Percentiles rank a stretch among this genome's conserved stretches.
These are phyloP conservation scores for Pristionchus mayeri DNA, from an alignment of 2,888 invertebrate species.

Conservation along the genomic window DNA sequence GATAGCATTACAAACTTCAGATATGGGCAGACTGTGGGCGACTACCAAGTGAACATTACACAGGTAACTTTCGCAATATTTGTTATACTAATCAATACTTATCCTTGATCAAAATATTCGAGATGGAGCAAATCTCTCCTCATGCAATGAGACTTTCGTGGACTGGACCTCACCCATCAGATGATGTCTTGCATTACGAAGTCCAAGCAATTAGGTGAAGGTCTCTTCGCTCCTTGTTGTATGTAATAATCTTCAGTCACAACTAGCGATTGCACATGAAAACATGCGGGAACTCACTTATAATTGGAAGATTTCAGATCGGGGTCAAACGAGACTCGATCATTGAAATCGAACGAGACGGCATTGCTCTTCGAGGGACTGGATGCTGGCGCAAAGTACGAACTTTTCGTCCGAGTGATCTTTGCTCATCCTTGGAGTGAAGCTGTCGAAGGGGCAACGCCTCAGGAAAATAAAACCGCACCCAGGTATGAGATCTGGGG, in stretches of 20 bases:
- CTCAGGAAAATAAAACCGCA: not conserved
- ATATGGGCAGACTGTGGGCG: too few relatives aligned
- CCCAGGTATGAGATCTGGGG: not conserved
- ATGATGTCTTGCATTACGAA: not conserved
- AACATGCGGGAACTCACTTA: too few relatives aligned
- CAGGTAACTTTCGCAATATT: too few relatives aligned
- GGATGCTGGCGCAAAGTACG: not conserved
- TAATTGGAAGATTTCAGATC: not conserved
- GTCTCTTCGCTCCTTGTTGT: too few relatives aligned
- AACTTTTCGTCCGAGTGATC: not conserved
- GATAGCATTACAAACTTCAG: too few relatives aligned
- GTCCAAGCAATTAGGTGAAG: not conserved
- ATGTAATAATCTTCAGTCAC: too few relatives aligned
- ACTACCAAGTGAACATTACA: too few relatives aligned
- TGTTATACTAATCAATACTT: too few relatives aligned
- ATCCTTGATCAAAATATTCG: too few relatives aligned
- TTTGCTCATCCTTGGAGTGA: not conserved
- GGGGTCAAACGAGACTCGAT: not conserved
- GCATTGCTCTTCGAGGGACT: not conserved
- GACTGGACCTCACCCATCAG: not conserved
- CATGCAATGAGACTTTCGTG: not conserved
- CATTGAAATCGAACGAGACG: too few relatives aligned
- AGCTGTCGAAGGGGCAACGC: not conserved
- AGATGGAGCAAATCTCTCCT: too few relatives aligned
- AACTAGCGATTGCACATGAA: too few relatives aligned